phyloP scores from a whole-genome alignment of 1,140 invertebrate genomes.

The Listronotus oregonensis region DNA sequence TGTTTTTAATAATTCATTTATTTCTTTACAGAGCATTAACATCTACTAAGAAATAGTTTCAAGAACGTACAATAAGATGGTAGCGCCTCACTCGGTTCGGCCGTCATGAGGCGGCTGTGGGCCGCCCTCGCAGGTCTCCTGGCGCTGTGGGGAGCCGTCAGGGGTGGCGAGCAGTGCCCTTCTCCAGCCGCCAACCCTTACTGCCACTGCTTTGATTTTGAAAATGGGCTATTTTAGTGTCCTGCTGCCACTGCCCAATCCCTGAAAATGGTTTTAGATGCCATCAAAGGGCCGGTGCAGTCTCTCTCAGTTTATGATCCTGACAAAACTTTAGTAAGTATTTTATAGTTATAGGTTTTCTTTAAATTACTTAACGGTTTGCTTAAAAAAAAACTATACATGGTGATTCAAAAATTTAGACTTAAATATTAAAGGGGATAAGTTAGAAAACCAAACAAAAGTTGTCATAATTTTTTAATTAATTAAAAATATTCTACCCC shows the following conservation, averaged over 20 bases:
- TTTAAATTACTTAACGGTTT: too few relatives aligned
- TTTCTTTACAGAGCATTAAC: too few relatives aligned
- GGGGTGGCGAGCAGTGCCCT: constrained; percentile 60
- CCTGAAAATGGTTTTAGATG: constrained; percentile 58
- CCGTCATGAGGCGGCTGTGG: constrained; percentile 31
- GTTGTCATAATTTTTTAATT: too few relatives aligned
- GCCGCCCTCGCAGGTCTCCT: constrained; percentile 21
- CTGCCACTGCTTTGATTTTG: constrained; percentile 90
- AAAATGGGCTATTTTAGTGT: constrained; percentile 88
- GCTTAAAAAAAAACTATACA: too few relatives aligned
- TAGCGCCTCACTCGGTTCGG: neutral
- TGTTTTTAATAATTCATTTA: too few relatives aligned
- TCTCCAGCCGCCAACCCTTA: constrained; percentile 72
- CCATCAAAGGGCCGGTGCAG: constrained; percentile 71
- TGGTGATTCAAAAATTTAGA: too few relatives aligned
- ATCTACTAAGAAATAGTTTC: too few relatives aligned
- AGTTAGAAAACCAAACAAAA: too few relatives aligned
- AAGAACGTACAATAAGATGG: too few relatives aligned
- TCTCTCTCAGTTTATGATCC: constrained; percentile 87
- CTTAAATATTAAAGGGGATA: too few relatives aligned
- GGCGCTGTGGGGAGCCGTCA: constrained; percentile 18
- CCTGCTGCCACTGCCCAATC: constrained; percentile 70
- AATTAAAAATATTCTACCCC: too few relatives aligned
- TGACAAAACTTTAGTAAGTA: constrained; percentile 66
- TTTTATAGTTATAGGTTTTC: too few relatives aligned